phyloP scores from a whole-genome alignment of 37 sponge, comb jelly and placozoan species.

The Chondrosia reniformis region DNA sequence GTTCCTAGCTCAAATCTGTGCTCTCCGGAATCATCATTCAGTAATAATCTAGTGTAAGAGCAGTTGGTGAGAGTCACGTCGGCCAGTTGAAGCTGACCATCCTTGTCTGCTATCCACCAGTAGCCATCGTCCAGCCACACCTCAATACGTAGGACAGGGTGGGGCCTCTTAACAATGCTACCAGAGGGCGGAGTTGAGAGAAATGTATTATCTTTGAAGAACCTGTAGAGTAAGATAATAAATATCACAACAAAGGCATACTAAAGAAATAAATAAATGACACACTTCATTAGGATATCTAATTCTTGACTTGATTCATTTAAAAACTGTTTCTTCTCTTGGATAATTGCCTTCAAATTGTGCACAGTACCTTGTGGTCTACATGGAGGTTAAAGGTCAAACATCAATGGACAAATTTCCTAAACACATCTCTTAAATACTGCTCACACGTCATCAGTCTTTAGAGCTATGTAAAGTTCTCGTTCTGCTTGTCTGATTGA shows the following conservation, averaged over 20 bases:
- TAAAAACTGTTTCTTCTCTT: slow-evolving; percentile 10
- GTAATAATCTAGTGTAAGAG: slow-evolving; percentile 56
- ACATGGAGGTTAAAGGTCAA: background rate
- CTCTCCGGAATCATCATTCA: slow-evolving; percentile 82
- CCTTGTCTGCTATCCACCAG: slow-evolving; percentile 78
- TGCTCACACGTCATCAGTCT: slow-evolving; percentile 27
- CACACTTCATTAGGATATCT: slow-evolving; percentile 19
- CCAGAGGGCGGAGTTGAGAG: slow-evolving; percentile 15
- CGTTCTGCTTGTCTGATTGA: slow-evolving; percentile 37
- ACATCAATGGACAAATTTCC: too few species aligned
- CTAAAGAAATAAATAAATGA: background rate
- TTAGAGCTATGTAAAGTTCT: slow-evolving; percentile 42
- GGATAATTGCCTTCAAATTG: background rate
- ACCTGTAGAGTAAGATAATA: background rate
- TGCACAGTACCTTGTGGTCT: background rate
- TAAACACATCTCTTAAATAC: too few species aligned
- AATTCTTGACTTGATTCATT: slow-evolving; percentile 25
- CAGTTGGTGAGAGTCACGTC: slow-evolving; percentile 71
- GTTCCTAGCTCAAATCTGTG: slow-evolving; percentile 84
- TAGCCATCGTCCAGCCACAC: slow-evolving; percentile 85
- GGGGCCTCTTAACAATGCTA: slow-evolving; percentile 7
- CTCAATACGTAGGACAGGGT: slow-evolving; percentile 72
- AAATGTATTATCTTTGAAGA: slow-evolving; percentile 63
- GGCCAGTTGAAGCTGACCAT: slow-evolving; percentile 82
- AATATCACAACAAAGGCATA: background rate